Percentiles rank a stretch among this genome's conserved stretches.
Evolutionary conservation across 2,888 invertebrate genomes (phyloP).

Genomic region (Ennomos erosarius): DNA sequence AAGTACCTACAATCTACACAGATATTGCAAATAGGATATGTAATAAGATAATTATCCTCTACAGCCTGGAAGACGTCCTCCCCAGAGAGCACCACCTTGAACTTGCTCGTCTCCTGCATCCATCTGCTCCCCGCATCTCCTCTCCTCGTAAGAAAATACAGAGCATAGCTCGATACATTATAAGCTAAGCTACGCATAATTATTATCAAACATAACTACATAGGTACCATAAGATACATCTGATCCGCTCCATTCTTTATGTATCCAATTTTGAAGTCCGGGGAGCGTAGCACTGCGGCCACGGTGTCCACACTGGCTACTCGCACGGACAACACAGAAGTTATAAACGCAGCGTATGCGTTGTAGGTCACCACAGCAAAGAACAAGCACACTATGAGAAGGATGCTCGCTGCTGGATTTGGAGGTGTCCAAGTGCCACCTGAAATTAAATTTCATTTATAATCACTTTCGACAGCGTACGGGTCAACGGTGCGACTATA

Average conservation of each 20-base stretch:
- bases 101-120: too few relatives aligned
- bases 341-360: constrained; percentile 88
- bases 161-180: too few relatives aligned
- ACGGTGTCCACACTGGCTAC: constrained; percentile 84
- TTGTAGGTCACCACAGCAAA: constrained; percentile 87
- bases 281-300: constrained; percentile 82
- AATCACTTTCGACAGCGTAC: background rate
- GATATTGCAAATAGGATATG: too few relatives aligned
- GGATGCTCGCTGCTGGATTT: constrained; percentile 83
- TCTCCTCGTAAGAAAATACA: too few relatives aligned
- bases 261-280: constrained; percentile 86
- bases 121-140: too few relatives aligned
- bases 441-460: constrained; percentile 52
- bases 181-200: too few relatives aligned
- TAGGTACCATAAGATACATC: constrained; percentile 84
- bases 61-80: too few relatives aligned
- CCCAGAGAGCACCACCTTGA: too few relatives aligned
- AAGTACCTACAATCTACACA: too few relatives aligned
- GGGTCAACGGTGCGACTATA: background rate
- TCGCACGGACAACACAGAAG: constrained; percentile 87
- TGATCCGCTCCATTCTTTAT: constrained; percentile 86
- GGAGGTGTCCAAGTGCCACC: constrained; percentile 86
- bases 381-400: constrained; percentile 84
- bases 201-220: constrained; percentile 43
- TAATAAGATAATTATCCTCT: too few relatives aligned